These are phyloP conservation scores for human DNA, from an alignment of 2,113 vertebrate genomes.

Conservation along the genomic window GRCh38 chr5:141032001-141032500, in stretches of 20 bases:
- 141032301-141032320: background rate
- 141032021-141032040: background rate
- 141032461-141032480: background rate
- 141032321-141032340: background rate
- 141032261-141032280: background rate
- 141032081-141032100: background rate
- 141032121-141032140: background rate
- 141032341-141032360: background rate
- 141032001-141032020: background rate
- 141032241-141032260: background rate
- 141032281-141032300: background rate
- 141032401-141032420: background rate
- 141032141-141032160: background rate
- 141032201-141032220: background rate
- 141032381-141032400: background rate
- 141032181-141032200: constrained; percentile 1
- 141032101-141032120: background rate
- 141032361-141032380: background rate
- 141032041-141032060: background rate
- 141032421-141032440: background rate
- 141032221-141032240: background rate
- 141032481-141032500: background rate
- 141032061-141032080: background rate
- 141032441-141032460: background rate
- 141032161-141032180: background rate